Evolutionary conservation across 2,888 invertebrate species (phyloP), one percentile per base, ranked within the genome.

Genomic region (Oxyscelio sp.): DNA sequence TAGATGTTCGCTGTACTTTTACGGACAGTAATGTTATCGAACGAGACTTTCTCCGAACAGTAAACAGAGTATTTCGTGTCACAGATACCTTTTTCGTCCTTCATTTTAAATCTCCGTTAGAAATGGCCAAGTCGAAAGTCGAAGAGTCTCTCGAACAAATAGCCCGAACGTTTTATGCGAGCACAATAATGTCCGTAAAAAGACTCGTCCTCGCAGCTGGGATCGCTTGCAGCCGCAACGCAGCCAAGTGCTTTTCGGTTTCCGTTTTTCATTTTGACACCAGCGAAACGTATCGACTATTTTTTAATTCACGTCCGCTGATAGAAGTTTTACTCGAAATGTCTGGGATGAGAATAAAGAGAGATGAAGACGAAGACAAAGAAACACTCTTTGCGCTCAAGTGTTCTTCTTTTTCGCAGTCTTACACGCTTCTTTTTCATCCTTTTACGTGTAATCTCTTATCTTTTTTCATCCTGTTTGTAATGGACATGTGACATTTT

Each of bases 1-100:
- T 40, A 24, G 38, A 19, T 40, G 27, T 50, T 27, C 50, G 70
- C 19, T 50, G 52, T 43, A 63, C 61, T 73, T 63, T 73, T 52
- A 43, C 73, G 45, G 74, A 56, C 65, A 45, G 56, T 56, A 65
- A 65, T 38, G 45, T 74, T 74, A 74, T 74, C 74, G 56, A 65
- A 52, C 52, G n/a, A n/a, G n/a, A n/a, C n/a, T 54, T 24, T 61
- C 43, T 40, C 5, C 54, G 17, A 45, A 31, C 34, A 43, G 45
- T 61, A 74, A 74, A 74, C 54, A 63, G 11, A 58, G 34, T 19
- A 6, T 34, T 48, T 48, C 58, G 71, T 24, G 21, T 48, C 38
- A 24, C 59, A 38, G 48, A 50, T 56, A 58, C 45, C 70, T n/a
- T 56, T 70, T 58, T 70, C 45, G 56, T 45, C n/a, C 24, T 21